A percentile compares a stretch with the other conserved stretches of the same genome.
phyloP scores from a whole-genome alignment of 2,797 vertebrate species.

The Hylomyscus alleni region DNA sequence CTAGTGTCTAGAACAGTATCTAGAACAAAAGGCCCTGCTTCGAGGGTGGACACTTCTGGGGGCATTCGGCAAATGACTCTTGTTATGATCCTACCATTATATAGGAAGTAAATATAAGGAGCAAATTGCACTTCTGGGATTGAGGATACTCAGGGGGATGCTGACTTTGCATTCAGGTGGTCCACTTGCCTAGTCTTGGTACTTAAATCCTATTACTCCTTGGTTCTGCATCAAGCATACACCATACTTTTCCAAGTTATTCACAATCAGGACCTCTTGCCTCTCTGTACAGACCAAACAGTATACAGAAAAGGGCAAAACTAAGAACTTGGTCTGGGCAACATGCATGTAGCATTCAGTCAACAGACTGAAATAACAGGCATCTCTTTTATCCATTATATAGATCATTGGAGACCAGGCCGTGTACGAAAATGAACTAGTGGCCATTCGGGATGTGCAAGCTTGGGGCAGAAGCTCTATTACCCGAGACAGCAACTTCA shows the following conservation, averaged over 20 bases:
- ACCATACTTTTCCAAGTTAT: no score
- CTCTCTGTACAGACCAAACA: not conserved
- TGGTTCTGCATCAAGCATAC: not conserved
- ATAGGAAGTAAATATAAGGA: not conserved
- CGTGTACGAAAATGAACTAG: conserved; percentile 84
- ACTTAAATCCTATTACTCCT: not conserved
- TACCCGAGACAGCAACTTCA: conserved; percentile 86
- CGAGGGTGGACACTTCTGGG: not conserved
- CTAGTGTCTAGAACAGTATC: not conserved
- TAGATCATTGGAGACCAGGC: conserved; percentile 77
- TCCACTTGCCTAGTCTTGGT: no score
- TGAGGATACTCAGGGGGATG: not conserved
- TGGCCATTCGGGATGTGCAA: conserved; percentile 74
- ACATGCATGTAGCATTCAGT: not conserved
- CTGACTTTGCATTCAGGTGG: not conserved
- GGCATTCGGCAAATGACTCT: not conserved
- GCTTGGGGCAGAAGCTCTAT: conserved; percentile 77
- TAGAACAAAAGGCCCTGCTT: no score
- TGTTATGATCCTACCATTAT: not conserved
- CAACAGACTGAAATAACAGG: not conserved
- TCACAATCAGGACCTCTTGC: no score
- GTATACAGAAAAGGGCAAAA: rapidly evolving
- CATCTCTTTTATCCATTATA: not conserved
- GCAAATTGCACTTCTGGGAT: rapidly evolving
- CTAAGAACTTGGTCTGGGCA: not conserved